Evolutionary conservation across 2,113 vertebrate genomes (phyloP).

Genomic region (Thamnaconus septentrionalis): DNA sequence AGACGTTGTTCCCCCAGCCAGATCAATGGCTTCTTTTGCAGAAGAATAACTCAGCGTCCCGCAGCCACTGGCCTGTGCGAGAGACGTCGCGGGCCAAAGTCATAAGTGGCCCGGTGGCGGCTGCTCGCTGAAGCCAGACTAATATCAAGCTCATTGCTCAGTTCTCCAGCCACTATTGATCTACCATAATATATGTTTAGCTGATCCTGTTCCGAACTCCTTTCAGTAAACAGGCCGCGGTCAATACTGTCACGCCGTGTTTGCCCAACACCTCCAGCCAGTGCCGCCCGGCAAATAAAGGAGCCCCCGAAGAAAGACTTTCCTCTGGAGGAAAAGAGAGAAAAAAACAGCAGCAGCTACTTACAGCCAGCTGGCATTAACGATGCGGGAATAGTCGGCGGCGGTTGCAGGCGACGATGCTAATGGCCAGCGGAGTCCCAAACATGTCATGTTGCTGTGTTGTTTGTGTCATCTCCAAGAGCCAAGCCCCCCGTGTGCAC

Average conservation of each 20-base stretch:
- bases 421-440: conserved; percentile 61
- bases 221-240: conserved; percentile 70
- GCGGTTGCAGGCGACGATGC: conserved; percentile 19
- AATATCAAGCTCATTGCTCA: conserved; percentile 69
- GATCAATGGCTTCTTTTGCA: conserved; percentile 45
- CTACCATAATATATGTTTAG: conserved; percentile 74
- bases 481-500: conserved; percentile 59
- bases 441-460: conserved; percentile 55
- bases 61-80: conserved; percentile 39
- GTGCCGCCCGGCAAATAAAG: conserved; percentile 45
- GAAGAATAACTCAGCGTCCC: conserved; percentile 47
- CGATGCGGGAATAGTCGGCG: conserved; percentile 14
- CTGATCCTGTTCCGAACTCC: conserved; percentile 70
- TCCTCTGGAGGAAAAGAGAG: not conserved
- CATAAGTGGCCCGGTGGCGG: conserved; percentile 43
- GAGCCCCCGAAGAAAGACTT: conserved; percentile 5
- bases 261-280: conserved; percentile 65
- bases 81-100: conserved; percentile 39
- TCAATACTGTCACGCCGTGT: conserved; percentile 67
- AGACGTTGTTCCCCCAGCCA: conserved; percentile 50
- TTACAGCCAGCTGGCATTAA: conserved; percentile 30
- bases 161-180: conserved; percentile 69
- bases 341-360: not conserved
- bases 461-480: conserved; percentile 64
- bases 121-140: conserved; percentile 46